phyloP scores from a whole-genome alignment of 2,888 invertebrate genomes.

The Andrena marginata region DNA sequence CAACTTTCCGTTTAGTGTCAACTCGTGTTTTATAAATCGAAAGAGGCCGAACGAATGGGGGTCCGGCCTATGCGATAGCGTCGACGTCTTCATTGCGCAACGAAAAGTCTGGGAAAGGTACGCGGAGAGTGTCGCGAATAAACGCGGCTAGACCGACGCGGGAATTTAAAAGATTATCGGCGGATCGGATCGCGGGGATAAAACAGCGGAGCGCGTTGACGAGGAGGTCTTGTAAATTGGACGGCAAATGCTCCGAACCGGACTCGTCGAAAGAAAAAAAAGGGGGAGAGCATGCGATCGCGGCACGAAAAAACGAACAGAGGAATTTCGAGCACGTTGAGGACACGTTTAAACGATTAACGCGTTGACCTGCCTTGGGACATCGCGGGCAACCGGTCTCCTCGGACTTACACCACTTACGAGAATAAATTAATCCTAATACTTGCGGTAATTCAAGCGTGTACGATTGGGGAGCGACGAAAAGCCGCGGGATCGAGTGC shows the following conservation, averaged over 20 bases:
- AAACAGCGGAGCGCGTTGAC: background rate
- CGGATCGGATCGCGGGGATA: background rate
- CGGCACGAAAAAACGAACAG: background rate
- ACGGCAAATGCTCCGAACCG: background rate
- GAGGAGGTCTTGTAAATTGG: background rate
- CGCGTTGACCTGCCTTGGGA: background rate
- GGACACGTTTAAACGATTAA: slow-evolving; percentile 2
- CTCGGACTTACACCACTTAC: background rate
- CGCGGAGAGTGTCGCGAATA: background rate
- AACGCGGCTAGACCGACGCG: background rate
- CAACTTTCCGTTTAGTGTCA: slow-evolving; percentile 39
- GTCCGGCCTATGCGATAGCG: background rate
- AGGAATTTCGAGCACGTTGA: slow-evolving; percentile 1
- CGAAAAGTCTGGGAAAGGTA: background rate
- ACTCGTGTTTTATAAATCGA: slow-evolving; percentile 12
- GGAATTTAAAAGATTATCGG: background rate
- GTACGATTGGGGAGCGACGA: background rate
- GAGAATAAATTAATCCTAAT: background rate
- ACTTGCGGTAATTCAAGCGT: background rate
- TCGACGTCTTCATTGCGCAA: slow-evolving; percentile 3
- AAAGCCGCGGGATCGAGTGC: background rate
- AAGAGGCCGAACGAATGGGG: background rate
- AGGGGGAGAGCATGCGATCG: background rate
- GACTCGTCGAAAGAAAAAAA: background rate
- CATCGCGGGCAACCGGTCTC: background rate